These are phyloP conservation scores for Drosophila buzzatii DNA, from an alignment of 2,888 invertebrate genomes.

Conservation along the genomic window DNA sequence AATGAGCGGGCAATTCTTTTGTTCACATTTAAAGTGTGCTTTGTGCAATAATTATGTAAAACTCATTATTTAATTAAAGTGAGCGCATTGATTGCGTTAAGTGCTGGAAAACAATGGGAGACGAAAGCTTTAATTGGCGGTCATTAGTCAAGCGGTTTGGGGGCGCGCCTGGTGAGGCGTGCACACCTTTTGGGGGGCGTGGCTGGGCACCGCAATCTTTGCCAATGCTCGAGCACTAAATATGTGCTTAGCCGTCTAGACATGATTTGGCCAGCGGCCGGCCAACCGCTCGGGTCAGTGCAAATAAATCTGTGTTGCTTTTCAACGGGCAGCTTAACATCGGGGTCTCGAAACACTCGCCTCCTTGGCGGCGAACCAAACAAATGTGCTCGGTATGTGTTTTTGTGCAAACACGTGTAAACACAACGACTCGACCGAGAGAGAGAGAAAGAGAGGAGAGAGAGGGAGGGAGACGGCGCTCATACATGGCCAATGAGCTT, in stretches of 20 bases:
- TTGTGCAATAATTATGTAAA: slow-evolving; percentile 34
- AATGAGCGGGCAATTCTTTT: slow-evolving; percentile 5
- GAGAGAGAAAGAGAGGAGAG: slow-evolving; percentile 9
- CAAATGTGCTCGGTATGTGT: slow-evolving; percentile 59
- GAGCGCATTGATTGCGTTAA: slow-evolving; percentile 4
- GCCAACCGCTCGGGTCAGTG: slow-evolving; percentile 23
- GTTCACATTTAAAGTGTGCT: not conserved
- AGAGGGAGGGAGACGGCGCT: slow-evolving; percentile 52
- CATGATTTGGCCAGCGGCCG: slow-evolving; percentile 61
- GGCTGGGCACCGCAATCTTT: not conserved
- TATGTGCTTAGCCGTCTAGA: slow-evolving; percentile 70
- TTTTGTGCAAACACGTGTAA: slow-evolving; percentile 66
- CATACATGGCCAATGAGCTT: slow-evolving; percentile 69
- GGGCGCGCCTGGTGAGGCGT: not conserved
- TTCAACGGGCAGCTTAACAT: slow-evolving; percentile 45
- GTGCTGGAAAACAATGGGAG: slow-evolving; percentile 31
- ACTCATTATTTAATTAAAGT: slow-evolving; percentile 58
- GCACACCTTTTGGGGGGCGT: slow-evolving; percentile 5
- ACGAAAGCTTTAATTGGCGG: slow-evolving; percentile 52
- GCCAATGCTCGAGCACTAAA: slow-evolving; percentile 32
- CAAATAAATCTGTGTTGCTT: slow-evolving; percentile 72
- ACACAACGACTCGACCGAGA: slow-evolving; percentile 22
- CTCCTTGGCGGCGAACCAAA: slow-evolving; percentile 56
- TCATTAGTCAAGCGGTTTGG: slow-evolving; percentile 35
- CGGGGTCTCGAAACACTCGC: not conserved